These are phyloP conservation scores for Strigamia maritima DNA, from an alignment of 2,888 invertebrate genomes.

Conservation along the genomic window DNA sequence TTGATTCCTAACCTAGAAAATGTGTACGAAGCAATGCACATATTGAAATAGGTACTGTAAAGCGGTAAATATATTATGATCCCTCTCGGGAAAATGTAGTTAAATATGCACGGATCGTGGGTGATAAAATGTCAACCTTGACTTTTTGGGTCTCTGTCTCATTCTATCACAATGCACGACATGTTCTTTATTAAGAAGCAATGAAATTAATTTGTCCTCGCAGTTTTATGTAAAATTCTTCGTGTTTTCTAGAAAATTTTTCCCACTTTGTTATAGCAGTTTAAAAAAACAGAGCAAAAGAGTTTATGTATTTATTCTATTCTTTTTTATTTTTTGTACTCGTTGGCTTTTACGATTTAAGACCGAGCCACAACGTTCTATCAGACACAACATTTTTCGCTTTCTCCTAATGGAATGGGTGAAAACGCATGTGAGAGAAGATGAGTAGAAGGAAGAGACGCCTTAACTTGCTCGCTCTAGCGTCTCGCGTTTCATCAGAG, in stretches of 20 bases:
- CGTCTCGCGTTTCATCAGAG: slow-evolving; percentile 34
- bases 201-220: background rate
- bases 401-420: slow-evolving; percentile 33
- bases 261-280: slow-evolving; percentile 6
- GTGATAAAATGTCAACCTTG: background rate
- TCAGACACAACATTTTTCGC: slow-evolving; percentile 34
- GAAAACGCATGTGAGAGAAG: slow-evolving; percentile 31
- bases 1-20: background rate
- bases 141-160: background rate
- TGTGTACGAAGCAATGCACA: background rate
- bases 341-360: slow-evolving; percentile 32
- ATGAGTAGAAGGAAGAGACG: slow-evolving; percentile 25
- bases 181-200: background rate
- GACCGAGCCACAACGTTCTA: slow-evolving; percentile 28
- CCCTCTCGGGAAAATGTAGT: background rate
- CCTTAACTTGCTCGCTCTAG: slow-evolving; percentile 30
- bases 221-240: background rate
- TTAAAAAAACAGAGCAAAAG: background rate
- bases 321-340: slow-evolving; percentile 6
- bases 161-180: background rate
- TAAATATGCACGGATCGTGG: background rate
- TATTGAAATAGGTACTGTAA: too few species aligned
- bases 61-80: background rate
- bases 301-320: slow-evolving; percentile 33
- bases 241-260: background rate